Evolutionary conservation across 2,888 invertebrate species (phyloP).

Genomic region (Formica aserva): DNA sequence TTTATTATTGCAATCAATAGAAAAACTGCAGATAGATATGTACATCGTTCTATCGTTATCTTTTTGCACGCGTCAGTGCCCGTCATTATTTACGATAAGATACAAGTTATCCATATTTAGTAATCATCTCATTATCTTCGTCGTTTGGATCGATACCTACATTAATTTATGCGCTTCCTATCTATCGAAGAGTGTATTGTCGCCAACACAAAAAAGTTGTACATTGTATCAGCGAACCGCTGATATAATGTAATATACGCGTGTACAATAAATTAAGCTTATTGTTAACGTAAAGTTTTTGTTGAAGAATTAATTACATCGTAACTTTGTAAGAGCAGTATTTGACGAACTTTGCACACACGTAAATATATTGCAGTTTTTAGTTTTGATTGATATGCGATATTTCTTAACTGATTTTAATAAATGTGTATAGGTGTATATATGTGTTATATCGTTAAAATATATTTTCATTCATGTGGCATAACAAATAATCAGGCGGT

Average conservation of each 20-base stretch:
- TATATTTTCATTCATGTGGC: not conserved
- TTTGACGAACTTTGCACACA: not conserved
- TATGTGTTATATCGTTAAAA: not conserved
- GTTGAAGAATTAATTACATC: conserved; percentile 19
- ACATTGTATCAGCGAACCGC: not conserved
- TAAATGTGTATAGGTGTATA: not conserved
- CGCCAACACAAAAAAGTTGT: not conserved
- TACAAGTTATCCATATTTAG: conserved; percentile 59
- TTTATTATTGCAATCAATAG: not conserved
- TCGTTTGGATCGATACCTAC: conserved; percentile 26
- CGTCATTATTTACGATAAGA: conserved; percentile 64
- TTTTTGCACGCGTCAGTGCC: conserved; percentile 60
- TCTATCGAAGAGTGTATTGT: not conserved
- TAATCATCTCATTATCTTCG: conserved; percentile 46
- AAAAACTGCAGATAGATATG: not conserved
- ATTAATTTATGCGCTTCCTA: conserved; percentile 10
- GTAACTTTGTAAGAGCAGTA: not conserved
- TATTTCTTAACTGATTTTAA: not conserved
- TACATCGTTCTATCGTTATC: conserved; percentile 24
- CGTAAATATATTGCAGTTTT: not conserved
- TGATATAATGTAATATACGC: not conserved
- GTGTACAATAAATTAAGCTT: not conserved
- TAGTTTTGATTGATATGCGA: conserved; percentile 21
- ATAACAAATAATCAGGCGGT: not conserved
- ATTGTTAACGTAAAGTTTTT: conserved; percentile 8